Base-by-base conservation (phyloP, 1,140 invertebrate genomes). In the Eubasilissa regina region DNA sequence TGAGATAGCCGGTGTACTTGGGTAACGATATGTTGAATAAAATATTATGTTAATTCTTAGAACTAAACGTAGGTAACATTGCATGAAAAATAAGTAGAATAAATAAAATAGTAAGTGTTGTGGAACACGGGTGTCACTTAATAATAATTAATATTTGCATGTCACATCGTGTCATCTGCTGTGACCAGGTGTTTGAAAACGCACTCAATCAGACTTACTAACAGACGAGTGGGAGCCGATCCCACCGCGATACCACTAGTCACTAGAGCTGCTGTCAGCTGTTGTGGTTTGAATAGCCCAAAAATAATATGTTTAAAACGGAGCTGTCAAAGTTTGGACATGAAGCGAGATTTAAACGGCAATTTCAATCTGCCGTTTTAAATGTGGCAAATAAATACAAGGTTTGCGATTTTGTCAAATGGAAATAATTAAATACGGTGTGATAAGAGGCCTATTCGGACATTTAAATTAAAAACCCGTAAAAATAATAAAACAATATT, bases 201-300 rank as follows among this genome's bases (percentile, higher is more conserved):
- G 53, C 15, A 56, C 53, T 58, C 55, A 21, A 58, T 21, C 17
- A 58, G 12, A 58, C 55, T 9, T 19, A 58, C 21, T 58, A 21
- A 21, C 13, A 0, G n/a, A 55, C 55, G 55, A 21, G 9, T 58
- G 55, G 55, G 17, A n/a, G n/a, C 11, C 17, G 21, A 19, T 1
- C 17, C 55, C n/a, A 58, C 55, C 55, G 55, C 21, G 0, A 56
- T 17, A 17, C 53, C 21, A 58, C 55, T 12, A 19, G 55, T 58
- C 55, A 58, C 55, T 10, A 58, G 55, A 17, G 55, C 17, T 11
- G 17, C 55, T 58, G 17, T 21, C 55, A 58, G 55, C 55, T 58
- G 25, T 35, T 35, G 55, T 21, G 55, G 55, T 58, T 21, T 58
- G 55, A 21, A 58, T 19, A 58, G 21, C 25, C 55, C 15, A 58